Evolutionary conservation across 2,888 invertebrate species (phyloP).

Genomic region (Epirrhoe tristata): DNA sequence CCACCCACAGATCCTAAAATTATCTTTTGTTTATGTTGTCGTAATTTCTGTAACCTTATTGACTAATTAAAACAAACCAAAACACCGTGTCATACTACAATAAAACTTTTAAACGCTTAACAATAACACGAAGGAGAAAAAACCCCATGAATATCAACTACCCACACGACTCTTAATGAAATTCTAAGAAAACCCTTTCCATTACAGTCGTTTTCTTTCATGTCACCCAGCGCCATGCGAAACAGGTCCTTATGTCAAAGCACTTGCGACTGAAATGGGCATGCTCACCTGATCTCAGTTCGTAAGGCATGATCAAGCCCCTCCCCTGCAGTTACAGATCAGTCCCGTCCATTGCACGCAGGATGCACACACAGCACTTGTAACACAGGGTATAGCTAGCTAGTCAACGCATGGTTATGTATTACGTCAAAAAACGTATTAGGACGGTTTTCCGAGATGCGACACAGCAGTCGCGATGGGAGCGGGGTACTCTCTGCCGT

Average conservation of each 20-base stretch:
- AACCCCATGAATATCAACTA: conserved; percentile 28
- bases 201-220: conserved; percentile 37
- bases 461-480: conserved; percentile 71
- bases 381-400: conserved; percentile 13
- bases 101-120: conserved; percentile 30
- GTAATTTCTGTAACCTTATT: conserved; percentile 16
- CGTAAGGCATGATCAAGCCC: conserved; percentile 81
- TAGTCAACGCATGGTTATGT: conserved; percentile 56
- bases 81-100: conserved; percentile 19
- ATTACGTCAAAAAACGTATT: conserved; percentile 65
- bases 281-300: conserved; percentile 80
- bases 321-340: conserved; percentile 73
- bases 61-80: conserved; percentile 21
- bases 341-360: conserved; percentile 72
- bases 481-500: conserved; percentile 77
- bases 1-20: neutral
- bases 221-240: conserved; percentile 28
- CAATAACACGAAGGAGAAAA: conserved; percentile 33
- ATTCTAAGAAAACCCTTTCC: conserved; percentile 44
- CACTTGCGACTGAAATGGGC: conserved; percentile 50
- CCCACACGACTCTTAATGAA: conserved; percentile 37
- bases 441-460: conserved; percentile 55
- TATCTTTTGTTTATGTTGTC: conserved; percentile 15
- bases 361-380: conserved; percentile 60
- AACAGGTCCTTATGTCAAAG: conserved; percentile 40